Percentiles rank a stretch among this genome's conserved stretches.
Evolutionary conservation across 2,113 vertebrate genomes (phyloP).

Genomic region (Galeopterus variegatus): DNA sequence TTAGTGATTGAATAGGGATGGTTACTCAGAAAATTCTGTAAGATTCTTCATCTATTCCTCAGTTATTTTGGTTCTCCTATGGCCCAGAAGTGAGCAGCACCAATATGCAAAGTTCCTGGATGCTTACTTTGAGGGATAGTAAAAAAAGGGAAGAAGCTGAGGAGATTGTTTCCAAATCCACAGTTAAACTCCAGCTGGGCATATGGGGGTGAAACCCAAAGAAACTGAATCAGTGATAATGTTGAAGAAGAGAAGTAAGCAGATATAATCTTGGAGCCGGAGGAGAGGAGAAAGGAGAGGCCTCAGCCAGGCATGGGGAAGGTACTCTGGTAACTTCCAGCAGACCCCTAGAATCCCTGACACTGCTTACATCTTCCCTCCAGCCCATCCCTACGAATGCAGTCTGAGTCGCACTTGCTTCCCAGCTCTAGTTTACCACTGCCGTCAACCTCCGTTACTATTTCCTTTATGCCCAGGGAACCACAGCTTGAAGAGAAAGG

Average conservation of each 20-base stretch:
- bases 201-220: not conserved
- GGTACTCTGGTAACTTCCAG: not conserved
- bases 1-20: not conserved
- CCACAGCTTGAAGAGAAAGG: not conserved
- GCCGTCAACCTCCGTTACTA: not conserved
- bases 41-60: not conserved
- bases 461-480: not conserved
- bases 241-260: not conserved
- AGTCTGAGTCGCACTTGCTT: not conserved
- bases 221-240: not conserved
- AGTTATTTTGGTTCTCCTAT: not conserved
- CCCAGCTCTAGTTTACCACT: not conserved
- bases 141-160: not conserved
- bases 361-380: not conserved
- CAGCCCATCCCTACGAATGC: not conserved
- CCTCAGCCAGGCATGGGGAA: not conserved
- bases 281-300: not conserved
- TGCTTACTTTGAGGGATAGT: not conserved
- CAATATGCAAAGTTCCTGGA: not conserved
- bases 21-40: constrained; percentile 20
- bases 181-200: not conserved
- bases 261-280: not conserved
- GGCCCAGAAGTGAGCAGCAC: not conserved
- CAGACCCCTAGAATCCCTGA: not conserved
- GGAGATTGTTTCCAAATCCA: not conserved